Conservation (phyloP, 2,113 vertebrate species). For the Istiophorus platypterus region DNA sequence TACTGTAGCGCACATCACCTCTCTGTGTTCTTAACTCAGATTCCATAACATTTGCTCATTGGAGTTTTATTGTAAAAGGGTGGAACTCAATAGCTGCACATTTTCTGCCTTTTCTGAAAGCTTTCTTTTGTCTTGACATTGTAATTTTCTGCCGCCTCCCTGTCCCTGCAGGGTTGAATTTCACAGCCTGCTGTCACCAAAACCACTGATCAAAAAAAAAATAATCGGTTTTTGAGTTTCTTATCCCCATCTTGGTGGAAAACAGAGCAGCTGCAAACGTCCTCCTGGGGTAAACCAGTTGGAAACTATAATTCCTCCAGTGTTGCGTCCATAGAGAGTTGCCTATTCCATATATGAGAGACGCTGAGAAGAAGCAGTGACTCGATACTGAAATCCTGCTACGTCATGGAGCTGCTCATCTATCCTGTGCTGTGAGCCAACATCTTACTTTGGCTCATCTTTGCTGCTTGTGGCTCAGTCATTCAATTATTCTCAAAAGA, state of each 20-base stretch:
- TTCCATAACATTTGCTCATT: not conserved
- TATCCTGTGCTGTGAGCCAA: constrained; percentile 19
- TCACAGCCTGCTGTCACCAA: not conserved
- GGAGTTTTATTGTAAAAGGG: constrained; percentile 3
- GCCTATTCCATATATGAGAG: not conserved
- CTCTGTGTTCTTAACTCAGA: not conserved
- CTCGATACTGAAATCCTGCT: constrained; percentile 3
- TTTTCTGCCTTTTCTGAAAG: not conserved
- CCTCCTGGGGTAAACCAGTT: not conserved
- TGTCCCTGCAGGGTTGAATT: not conserved
- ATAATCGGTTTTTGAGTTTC: not conserved
- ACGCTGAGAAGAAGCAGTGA: not conserved
- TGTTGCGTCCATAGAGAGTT: not conserved
- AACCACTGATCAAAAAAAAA: not conserved
- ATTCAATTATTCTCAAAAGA: constrained; percentile 18
- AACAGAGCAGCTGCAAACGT: not conserved
- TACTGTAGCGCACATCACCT: not conserved
- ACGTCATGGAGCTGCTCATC: constrained; percentile 26
- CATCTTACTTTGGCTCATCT: constrained; percentile 14
- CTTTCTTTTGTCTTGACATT: not conserved
- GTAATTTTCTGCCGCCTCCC: constrained; percentile 1
- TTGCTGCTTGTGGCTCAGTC: not conserved
- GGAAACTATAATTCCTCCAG: not conserved
- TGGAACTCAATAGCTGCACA: not conserved
- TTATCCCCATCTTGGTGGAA: not conserved